A percentile compares a stretch with the other conserved stretches of the same genome.
Conservation (phyloP, 2,888 invertebrate species). For the Aphodius sticticus region DNA sequence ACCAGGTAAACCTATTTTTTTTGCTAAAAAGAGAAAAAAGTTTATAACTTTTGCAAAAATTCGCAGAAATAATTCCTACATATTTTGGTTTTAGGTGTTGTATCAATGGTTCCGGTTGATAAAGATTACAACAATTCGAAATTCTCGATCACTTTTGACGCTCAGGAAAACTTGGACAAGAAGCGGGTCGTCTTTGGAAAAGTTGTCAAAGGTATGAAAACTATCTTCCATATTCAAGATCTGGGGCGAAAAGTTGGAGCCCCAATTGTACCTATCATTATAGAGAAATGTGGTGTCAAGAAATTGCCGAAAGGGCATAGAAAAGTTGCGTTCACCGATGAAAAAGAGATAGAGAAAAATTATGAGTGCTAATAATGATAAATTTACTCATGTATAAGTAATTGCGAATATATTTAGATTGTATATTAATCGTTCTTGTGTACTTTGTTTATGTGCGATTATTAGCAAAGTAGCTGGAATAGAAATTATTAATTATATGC, state of each 20-base stretch:
- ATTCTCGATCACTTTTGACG: constrained; percentile 62
- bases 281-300: constrained; percentile 52
- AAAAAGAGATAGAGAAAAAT: neutral
- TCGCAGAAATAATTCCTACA: neutral
- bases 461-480: too few relatives aligned
- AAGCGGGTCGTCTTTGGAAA: constrained; percentile 63
- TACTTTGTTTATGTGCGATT: too few relatives aligned
- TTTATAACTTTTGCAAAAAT: neutral
- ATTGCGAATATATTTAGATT: neutral
- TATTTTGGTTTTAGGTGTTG: constrained; percentile 50
- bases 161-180: constrained; percentile 58
- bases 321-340: neutral
- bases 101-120: constrained; percentile 59
- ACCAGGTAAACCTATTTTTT: constrained; percentile 51
- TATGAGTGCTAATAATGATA: neutral
- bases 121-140: constrained; percentile 60
- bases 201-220: constrained; percentile 56
- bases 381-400: constrained; percentile 9
- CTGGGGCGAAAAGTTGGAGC: constrained; percentile 55
- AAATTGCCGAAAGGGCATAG: constrained; percentile 9
- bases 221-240: constrained; percentile 54
- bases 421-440: too few relatives aligned
- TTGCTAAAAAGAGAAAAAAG: constrained; percentile 5
- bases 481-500: too few relatives aligned
- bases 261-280: constrained; percentile 53